These are phyloP conservation scores for Orthonychiurus folsomi DNA, from an alignment of 2,888 invertebrate species.

Conservation along the genomic window DNA sequence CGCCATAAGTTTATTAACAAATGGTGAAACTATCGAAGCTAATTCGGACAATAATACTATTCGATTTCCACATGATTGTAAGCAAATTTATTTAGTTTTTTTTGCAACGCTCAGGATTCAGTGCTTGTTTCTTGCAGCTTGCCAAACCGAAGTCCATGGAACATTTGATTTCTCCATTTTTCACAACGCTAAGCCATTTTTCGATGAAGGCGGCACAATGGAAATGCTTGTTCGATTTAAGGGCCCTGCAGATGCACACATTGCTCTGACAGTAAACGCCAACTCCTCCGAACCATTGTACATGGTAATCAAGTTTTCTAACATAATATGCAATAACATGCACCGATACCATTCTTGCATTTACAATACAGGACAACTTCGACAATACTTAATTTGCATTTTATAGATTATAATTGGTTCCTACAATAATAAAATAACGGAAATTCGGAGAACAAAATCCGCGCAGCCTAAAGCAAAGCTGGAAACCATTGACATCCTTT, in stretches of 20 bases:
- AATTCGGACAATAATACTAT: background rate
- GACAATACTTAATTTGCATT: background rate
- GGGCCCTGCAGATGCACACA: slow-evolving; percentile 30
- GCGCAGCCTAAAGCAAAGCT: slow-evolving; percentile 19
- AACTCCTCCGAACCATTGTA: slow-evolving; percentile 22
- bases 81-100: background rate
- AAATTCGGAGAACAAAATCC: slow-evolving; percentile 25
- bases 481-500: slow-evolving; percentile 32
- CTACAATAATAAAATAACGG: slow-evolving; percentile 33
- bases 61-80: background rate
- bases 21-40: background rate
- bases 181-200: slow-evolving; percentile 18
- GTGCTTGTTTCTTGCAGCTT: slow-evolving; percentile 18
- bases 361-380: too few species aligned
- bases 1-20: too few species aligned
- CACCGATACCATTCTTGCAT: too few species aligned
- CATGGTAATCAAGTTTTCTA: slow-evolving; percentile 22
- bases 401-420: slow-evolving; percentile 31
- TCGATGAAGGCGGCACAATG: slow-evolving; percentile 21
- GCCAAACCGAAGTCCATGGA: slow-evolving; percentile 21
- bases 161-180: slow-evolving; percentile 21
- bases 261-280: slow-evolving; percentile 22
- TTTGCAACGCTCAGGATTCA: background rate
- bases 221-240: slow-evolving; percentile 26
- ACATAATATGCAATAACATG: too few species aligned